Evolutionary conservation across 1,140 invertebrate species (phyloP).

Genomic region (Oreohelix idahoensis): DNA sequence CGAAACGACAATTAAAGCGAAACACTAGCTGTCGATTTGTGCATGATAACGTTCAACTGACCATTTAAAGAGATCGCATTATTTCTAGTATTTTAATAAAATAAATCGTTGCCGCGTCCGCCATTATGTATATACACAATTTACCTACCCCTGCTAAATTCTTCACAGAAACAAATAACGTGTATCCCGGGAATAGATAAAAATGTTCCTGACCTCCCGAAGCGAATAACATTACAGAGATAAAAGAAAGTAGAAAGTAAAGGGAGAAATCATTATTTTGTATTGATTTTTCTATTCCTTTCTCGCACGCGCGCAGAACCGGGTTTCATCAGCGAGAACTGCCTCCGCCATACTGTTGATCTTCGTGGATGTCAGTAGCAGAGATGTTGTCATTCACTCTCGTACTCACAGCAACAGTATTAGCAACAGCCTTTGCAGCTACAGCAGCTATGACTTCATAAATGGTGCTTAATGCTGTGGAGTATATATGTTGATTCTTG

Average conservation of each 20-base stretch:
- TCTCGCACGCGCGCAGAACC: slow-evolving; percentile 4
- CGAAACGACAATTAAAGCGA: too few species aligned
- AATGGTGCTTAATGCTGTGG: background rate
- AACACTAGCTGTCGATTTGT: too few species aligned
- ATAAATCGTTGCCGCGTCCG: too few species aligned
- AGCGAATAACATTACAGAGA: background rate
- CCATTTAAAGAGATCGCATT: too few species aligned
- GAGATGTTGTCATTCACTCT: background rate
- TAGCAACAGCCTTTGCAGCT: background rate
- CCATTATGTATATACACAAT: background rate
- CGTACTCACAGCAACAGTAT: background rate
- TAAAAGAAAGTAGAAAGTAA: background rate
- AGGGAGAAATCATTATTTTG: slow-evolving; percentile 2
- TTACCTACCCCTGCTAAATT: background rate
- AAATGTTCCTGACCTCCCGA: background rate
- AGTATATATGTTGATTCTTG: background rate
- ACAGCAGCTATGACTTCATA: background rate
- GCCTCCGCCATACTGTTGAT: slow-evolving; percentile 1
- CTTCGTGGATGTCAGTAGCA: background rate
- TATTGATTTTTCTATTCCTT: background rate
- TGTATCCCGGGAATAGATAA: background rate
- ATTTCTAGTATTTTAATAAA: too few species aligned
- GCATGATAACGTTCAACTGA: too few species aligned
- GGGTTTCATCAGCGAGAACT: background rate
- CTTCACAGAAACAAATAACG: background rate